Conservation (phyloP, 2,113 vertebrate species). For the Melospiza melodia region DNA sequence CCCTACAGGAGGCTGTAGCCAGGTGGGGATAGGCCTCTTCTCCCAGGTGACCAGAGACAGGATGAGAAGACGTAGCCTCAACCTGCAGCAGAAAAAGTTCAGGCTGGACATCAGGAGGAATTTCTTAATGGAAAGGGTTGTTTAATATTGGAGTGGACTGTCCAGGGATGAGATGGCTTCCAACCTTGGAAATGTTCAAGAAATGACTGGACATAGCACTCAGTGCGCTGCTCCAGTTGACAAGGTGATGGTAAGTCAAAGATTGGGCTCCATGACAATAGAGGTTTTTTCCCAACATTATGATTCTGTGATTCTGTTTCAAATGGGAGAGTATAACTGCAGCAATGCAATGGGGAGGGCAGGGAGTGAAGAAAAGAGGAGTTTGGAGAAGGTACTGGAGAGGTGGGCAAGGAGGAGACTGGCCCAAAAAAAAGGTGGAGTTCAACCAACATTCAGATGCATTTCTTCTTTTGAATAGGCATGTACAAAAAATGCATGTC, state of each 20-base stretch:
- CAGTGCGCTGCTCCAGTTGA: neutral
- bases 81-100: neutral
- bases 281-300: neutral
- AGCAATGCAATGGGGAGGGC: neutral
- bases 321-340: neutral
- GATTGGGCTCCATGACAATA: neutral
- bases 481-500: neutral
- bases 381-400: neutral
- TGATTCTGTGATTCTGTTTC: neutral
- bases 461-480: neutral
- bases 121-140: neutral
- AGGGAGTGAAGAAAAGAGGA: neutral
- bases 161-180: neutral
- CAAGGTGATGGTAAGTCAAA: neutral
- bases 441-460: neutral
- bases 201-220: neutral
- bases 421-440: neutral
- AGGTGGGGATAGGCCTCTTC: rapidly evolving
- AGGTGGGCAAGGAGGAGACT: neutral
- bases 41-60: neutral
- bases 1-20: neutral
- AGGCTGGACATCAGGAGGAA: neutral
- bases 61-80: neutral
- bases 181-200: neutral
- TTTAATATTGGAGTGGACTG: neutral